Evolutionary conservation across 1,140 invertebrate genomes (phyloP).

Genomic region (Calephelis virginiensis): DNA sequence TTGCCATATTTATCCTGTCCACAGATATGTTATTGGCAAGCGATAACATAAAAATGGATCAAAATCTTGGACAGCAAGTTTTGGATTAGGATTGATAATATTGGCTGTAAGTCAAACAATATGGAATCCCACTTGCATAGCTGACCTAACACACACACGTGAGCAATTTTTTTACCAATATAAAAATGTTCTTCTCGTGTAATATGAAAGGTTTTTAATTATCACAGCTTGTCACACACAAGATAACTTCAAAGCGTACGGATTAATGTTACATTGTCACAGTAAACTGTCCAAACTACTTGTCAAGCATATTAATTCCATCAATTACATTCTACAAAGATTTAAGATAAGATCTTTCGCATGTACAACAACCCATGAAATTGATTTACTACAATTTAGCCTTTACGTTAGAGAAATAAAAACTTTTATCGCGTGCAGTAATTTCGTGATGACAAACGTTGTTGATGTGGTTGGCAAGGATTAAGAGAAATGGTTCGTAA

Average conservation of each 20-base stretch:
- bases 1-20: too few relatives aligned
- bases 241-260: background rate
- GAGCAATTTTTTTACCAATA: too few relatives aligned
- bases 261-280: slow-evolving; percentile 1
- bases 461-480: slow-evolving; percentile 32
- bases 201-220: background rate
- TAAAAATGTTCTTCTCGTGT: background rate
- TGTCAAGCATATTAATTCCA: slow-evolving; percentile 33
- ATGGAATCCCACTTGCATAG: too few relatives aligned
- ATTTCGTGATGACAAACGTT: slow-evolving; percentile 18
- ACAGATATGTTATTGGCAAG: too few relatives aligned
- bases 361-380: slow-evolving; percentile 4
- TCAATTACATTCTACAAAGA: slow-evolving; percentile 32
- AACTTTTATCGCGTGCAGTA: slow-evolving; percentile 12
- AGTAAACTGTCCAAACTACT: slow-evolving; percentile 18
- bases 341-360: slow-evolving; percentile 22
- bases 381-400: slow-evolving; percentile 18
- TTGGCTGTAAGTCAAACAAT: too few relatives aligned
- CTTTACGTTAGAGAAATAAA: background rate
- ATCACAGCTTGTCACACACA: background rate
- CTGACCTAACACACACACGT: too few relatives aligned
- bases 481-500: slow-evolving; percentile 38
- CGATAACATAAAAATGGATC: too few relatives aligned
- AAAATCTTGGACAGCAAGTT: too few relatives aligned
- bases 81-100: too few relatives aligned